Evolutionary conservation across 2,888 invertebrate species (phyloP), one percentile per base, ranked within the genome.

Genomic region (Andrena minutula): DNA sequence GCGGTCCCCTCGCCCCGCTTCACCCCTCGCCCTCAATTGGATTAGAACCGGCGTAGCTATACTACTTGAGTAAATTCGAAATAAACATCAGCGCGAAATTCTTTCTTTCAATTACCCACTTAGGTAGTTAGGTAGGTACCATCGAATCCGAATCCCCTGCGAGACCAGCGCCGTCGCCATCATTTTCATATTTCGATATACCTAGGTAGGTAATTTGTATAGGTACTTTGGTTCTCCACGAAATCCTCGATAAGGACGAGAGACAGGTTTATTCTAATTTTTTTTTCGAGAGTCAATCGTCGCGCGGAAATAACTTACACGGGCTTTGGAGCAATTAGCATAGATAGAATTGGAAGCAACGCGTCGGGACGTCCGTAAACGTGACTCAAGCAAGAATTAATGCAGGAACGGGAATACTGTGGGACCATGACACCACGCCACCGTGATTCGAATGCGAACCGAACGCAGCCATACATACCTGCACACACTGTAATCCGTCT

Each of bases 311-410:
- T 16, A 58, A 65, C 65, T 58, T 41, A 23, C 61, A 20, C 23
- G 2, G 16, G 51, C 1, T 53, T 20, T 20, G n/a, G 1, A 0
- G 8, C 32, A 32, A 51, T 51, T 4, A 12, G 49, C 58, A 30
- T 56, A 7, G 32, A 47, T 56, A 16, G 32, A 64, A 26, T 23
- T 10, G 41, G 51, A 35, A 64, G 75, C 47, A 66, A 66, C 68
- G 66, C 60, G 51, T 5, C 53, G 61, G 68, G 66, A 60, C 63
- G 65, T 51, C 63, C 7, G 63, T 65, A 76, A 74, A 80, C 78
- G 80, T 79, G 86, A 84, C 88, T 87, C 82, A 81, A 84, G 74
- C 85, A 90, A 89, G 89, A 83, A 90, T 90, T 88, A 89, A 86
- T 84, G 90, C 86, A 41, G 12, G 87, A 87, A 82, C 73, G 63